phyloP scores from a whole-genome alignment of 1,140 invertebrate species.

The Lasioglossum albipes region DNA sequence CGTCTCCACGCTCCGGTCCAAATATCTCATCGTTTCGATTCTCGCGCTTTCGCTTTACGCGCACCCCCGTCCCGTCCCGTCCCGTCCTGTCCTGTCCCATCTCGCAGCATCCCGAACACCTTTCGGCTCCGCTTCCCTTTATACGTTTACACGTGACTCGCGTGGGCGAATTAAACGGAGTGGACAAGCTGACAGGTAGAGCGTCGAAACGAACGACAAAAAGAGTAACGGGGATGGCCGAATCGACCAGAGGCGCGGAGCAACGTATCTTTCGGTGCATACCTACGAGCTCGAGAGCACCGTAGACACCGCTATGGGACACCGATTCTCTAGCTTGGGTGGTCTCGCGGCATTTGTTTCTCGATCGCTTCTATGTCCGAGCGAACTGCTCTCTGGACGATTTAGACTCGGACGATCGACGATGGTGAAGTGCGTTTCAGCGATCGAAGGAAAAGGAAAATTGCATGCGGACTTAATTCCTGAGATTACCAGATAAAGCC shows the following conservation, averaged over 20 bases:
- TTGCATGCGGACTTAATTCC: no score
- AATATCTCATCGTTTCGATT: conserved; percentile 1
- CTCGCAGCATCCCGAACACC: conserved; percentile 36
- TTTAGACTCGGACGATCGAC: no score
- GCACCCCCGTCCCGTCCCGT: conserved; percentile 4
- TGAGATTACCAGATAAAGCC: neutral
- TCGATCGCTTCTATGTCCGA: no score
- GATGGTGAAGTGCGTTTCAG: no score
- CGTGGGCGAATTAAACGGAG: conserved; percentile 68
- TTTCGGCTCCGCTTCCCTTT: conserved; percentile 60
- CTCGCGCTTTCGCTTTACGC: neutral
- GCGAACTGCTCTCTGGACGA: no score
- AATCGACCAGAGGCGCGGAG: neutral
- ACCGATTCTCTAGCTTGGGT: conserved; percentile 49
- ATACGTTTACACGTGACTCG: conserved; percentile 52
- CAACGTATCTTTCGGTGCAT: conserved; percentile 44
- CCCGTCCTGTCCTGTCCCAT: neutral
- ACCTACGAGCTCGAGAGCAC: conserved; percentile 35
- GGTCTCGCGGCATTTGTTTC: conserved; percentile 40
- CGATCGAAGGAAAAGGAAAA: no score
- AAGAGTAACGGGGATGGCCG: neutral
- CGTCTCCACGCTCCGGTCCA: neutral
- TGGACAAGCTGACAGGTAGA: conserved; percentile 40
- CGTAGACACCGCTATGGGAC: conserved; percentile 49
- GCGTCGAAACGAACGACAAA: conserved; percentile 1